phyloP scores from a whole-genome alignment of 2,113 vertebrate species.

The Ramphastos sulfuratus region DNA sequence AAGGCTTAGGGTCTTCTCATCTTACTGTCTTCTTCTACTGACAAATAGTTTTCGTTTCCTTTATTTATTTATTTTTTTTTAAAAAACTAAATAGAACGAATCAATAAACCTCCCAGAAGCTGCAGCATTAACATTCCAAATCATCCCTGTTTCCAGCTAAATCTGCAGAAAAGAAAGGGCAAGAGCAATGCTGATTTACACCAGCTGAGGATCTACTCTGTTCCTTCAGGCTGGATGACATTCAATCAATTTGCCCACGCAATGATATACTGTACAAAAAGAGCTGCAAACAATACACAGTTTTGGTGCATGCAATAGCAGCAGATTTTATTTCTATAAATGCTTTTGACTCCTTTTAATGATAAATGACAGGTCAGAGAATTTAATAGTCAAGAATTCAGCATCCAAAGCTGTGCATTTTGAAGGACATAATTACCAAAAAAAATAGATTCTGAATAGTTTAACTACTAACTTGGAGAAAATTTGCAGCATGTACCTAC shows the following conservation, averaged over 20 bases:
- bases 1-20: constrained; percentile 15
- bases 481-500: background rate
- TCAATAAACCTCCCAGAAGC: constrained; percentile 52
- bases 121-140: constrained; percentile 46
- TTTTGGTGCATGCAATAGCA: background rate
- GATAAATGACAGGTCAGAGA: background rate
- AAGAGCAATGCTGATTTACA: constrained; percentile 43
- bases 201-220: background rate
- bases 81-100: constrained; percentile 36
- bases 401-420: background rate
- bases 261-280: background rate
- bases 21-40: constrained; percentile 25
- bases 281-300: constrained; percentile 19
- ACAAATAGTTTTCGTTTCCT: constrained; percentile 61
- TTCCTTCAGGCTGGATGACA: background rate
- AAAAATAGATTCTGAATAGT: background rate
- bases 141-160: constrained; percentile 13
- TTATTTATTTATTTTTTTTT: background rate
- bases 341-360: background rate
- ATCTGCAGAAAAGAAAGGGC: constrained; percentile 32
- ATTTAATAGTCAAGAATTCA: background rate
- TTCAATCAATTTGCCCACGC: background rate
- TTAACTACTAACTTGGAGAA: background rate
- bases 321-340: background rate
- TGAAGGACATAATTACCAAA: background rate